Base-by-base conservation (phyloP, 2,888 invertebrate species). In the Epistrophe eligans region DNA sequence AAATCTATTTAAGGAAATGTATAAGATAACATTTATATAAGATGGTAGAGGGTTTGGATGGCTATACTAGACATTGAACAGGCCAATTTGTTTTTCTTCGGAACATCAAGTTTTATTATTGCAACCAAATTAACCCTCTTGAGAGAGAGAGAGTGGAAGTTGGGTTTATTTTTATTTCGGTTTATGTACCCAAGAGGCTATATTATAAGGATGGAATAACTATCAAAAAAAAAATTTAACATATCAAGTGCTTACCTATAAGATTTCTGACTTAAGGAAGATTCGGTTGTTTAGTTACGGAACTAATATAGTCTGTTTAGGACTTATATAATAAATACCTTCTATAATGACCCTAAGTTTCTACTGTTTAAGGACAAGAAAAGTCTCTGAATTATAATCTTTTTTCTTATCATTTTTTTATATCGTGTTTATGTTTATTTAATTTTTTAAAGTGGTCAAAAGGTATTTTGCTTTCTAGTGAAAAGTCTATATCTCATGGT, bases 81-180 rank as follows among this genome's bases (percentile, higher is more conserved):
- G 58, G 35, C 17, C 58, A 58, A 58, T 58, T 58, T 58, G 35
- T 58, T 58, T 58, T 38, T 17, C 17, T 19, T 11, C 11, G 11
- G 58, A 38, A 58, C 58, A 58, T 35, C 58, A 58, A 58, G 35
- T 58, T 35, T 58, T 58, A 58, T 58, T 38, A 58, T 58, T 15
- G 15, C 28, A 28, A 28, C 1, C 28, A 28, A 55, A 55, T 55
- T 58, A 58, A 35, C 58, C 35, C 35, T 58, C 58, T 58, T 58
- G 24, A 24, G 1, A 6, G 11, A 6, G 11, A 35, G 17, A 9
- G 8, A 32, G 28, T 17, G 2, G 3, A 58, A 58, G 15, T n/a
- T 19, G 35, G 35, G 11, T 35, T 17, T 58, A 58, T 58, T 58
- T 38, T 58, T 38, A 35, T 35, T 17, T 17, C 11, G 17, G 35